Base-by-base conservation (phyloP, 1,140 invertebrate genomes). In the Gryllus bimaculatus region DNA sequence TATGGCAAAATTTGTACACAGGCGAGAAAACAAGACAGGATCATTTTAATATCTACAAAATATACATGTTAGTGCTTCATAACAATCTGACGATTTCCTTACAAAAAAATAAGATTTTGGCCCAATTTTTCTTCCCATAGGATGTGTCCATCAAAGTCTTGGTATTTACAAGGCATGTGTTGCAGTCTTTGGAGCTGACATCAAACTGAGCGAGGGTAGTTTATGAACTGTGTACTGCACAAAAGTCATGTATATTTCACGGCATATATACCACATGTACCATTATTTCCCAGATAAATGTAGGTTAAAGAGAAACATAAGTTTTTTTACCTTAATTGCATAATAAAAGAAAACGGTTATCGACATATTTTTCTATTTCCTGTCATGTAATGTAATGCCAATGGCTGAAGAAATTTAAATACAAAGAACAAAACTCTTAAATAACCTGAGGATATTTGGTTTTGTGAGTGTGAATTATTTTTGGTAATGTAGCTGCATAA, bases 1-100 rank as follows among this genome's bases (percentile, higher is more conserved):
- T 79, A 79, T 79, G 78, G 78, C 78, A 79, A 74, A 79, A 79
- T 79, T 79, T 79, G 74, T 79, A 79, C 78, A 79, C 66, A 79
- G 78, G 78, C 78, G 73, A 54, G 47, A 48, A 79, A 20, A 79
- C 12, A 79, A 48, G 73, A 79, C 47, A 48, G 20, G 66, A 74
- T 79, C 66, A 75, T 79, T 75, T 74, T 39, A 79, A 47, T 79
- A 79, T 79, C 78, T 79, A 79, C 78, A 79, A 79, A 79, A 79
- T 79, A 66, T 79, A 79, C 78, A 79, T 78, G 48, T 77, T 48
- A 48, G 76, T 77, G 76, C 47, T 77, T 54, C 20, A 48, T 47
- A 77, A 47, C 47, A 77, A 77, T n/a, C 47, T 48, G 48, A 6
- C 47, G 47, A 47, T 77, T 66, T 66, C 54, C 54, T 66, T 77